Percentiles rank a stretch among this genome's conserved stretches.
Conservation (phyloP, 2,113 vertebrate genomes). For the Sitta europaea region DNA sequence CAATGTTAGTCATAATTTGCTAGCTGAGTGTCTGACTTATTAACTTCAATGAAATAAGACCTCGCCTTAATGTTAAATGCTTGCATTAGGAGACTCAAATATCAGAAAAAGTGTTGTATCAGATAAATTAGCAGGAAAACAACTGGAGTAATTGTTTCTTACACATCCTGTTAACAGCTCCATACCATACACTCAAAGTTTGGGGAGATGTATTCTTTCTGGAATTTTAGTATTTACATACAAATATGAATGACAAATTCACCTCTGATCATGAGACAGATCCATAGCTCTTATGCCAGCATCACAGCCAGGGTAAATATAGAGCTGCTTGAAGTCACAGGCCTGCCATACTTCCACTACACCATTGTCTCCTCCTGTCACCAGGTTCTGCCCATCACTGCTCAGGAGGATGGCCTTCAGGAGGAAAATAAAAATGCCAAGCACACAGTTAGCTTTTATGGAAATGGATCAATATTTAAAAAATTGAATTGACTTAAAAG, state of each 20-base stretch:
- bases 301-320: conserved; percentile 98
- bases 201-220: neutral
- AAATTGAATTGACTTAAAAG: neutral
- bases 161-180: neutral
- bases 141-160: neutral
- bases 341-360: conserved; percentile 99
- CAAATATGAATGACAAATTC: neutral
- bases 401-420: conserved; percentile 91
- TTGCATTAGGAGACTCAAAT: neutral
- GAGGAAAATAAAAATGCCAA: neutral
- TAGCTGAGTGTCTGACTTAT: neutral
- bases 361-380: conserved; percentile 97
- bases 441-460: neutral
- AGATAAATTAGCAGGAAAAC: neutral
- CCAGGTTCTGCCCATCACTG: conserved; percentile 96
- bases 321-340: conserved; percentile 98
- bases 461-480: neutral
- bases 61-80: neutral
- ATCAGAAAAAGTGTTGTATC: neutral
- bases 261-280: conserved; percentile 99
- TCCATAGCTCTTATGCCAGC: conserved; percentile 98
- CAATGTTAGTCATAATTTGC: neutral
- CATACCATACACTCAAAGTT: neutral
- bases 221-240: neutral
- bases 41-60: neutral